Evolutionary conservation across 2,113 vertebrate species (phyloP), one percentile per base, ranked within the genome.

Genomic region (Paramormyrops kingsleyae): DNA sequence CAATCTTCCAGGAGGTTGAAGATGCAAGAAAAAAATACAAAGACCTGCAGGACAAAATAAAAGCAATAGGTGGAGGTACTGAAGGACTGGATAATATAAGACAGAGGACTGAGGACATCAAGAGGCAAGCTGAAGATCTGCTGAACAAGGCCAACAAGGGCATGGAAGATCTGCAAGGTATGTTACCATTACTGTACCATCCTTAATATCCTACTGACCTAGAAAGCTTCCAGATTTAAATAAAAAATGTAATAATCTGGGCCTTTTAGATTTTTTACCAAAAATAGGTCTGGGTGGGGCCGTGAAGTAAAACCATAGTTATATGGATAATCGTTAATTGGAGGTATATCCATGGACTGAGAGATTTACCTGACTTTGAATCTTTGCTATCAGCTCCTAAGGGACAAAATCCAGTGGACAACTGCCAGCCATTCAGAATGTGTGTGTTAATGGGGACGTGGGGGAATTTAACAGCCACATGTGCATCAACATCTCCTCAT

Each of bases 151-250:
- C 95, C 70, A 96, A 59, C 52, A 94, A 88, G 19, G 95, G 94
- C 89, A 96, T 97, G 88, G 95, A 88, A 9, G 90, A 92, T 17
- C 94, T 98, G 56, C 95, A 95, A 91, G 93, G 97, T 98, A 92
- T 92, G 95, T 93, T 5, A n/a, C 27, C 27, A 9, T 46, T 83
- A 46, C 35, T 77, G 6, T 19, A 27, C 7, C 27, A 39, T 59
- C 27, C 9, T 17, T 46, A 46, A 47, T 19, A 49, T 49, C 10
- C 4, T 50, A 24, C 21, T 84, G 39, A 77, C 35, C 70, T 39
- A 17, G 42, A 47, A 44, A 46, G 17, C 80, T 83, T 46, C 19
- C 21, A 7, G 42, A 84, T 85, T 85, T 42, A n/a, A 50, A 15
- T 27, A 1, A 49, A 49, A 44, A 49, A 84, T 84, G 19, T 84